Conservation (phyloP, 2,888 invertebrate species). For the Athalia cordata region DNA sequence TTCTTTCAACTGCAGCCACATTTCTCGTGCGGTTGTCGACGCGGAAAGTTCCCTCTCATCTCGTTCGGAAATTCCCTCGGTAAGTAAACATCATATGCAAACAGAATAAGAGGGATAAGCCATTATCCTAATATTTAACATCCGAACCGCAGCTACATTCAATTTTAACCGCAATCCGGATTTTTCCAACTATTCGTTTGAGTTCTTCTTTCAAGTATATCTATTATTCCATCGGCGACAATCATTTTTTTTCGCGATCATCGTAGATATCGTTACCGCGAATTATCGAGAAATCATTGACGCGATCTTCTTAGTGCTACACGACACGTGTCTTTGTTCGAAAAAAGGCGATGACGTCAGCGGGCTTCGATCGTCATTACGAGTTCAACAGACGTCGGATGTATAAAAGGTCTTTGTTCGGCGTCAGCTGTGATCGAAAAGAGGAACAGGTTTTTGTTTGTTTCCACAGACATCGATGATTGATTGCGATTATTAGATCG, state of each 20-base stretch:
- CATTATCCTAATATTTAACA: background rate
- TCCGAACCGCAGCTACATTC: background rate
- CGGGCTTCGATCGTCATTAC: background rate
- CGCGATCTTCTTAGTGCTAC: background rate
- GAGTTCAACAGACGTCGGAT: background rate
- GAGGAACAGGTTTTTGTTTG: too few species aligned
- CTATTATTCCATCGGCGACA: too few species aligned
- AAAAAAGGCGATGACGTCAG: background rate
- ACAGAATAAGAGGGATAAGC: too few species aligned
- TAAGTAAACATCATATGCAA: constrained; percentile 59
- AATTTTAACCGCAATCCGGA: background rate
- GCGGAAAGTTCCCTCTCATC: constrained; percentile 67
- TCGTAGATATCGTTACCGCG: too few species aligned
- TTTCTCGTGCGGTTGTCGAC: constrained; percentile 74
- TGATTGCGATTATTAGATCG: too few species aligned
- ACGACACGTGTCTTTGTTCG: background rate
- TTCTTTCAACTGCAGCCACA: constrained; percentile 63
- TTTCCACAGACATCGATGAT: too few species aligned
- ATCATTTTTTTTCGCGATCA: too few species aligned
- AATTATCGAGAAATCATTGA: too few species aligned
- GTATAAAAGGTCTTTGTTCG: background rate
- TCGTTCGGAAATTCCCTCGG: constrained; percentile 66
- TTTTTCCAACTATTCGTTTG: background rate
- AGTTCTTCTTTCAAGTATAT: too few species aligned
- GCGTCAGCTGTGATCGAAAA: too few species aligned